Evolutionary conservation across 2,888 invertebrate species (phyloP).

Genomic region (Sthenelais limicola): DNA sequence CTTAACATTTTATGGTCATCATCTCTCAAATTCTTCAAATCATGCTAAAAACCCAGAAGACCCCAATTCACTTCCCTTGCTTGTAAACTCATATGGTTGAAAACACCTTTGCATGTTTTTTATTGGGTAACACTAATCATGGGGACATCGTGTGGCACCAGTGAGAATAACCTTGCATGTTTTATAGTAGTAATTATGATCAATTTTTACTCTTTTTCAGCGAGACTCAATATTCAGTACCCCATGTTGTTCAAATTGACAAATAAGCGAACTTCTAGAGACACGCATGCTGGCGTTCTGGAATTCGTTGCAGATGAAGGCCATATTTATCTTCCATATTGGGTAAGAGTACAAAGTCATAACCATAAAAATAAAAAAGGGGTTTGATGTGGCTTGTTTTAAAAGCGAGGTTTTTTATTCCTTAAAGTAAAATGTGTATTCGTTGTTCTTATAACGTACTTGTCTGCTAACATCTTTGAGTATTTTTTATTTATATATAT

Average conservation of each 20-base stretch:
- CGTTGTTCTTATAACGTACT: not conserved
- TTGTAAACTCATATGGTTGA: too few relatives aligned
- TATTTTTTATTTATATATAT: too few relatives aligned
- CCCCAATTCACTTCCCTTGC: too few relatives aligned
- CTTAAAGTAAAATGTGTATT: not conserved
- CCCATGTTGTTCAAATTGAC: conserved; percentile 98
- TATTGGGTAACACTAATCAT: too few relatives aligned
- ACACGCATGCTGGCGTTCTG: conserved; percentile 95
- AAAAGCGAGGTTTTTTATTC: not conserved
- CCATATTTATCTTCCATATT: conserved; percentile 80
- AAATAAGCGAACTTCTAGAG: conserved; percentile 84
- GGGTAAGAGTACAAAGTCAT: conserved; percentile 27
- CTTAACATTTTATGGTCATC: too few relatives aligned
- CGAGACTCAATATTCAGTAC: conserved; percentile 96
- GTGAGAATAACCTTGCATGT: too few relatives aligned
- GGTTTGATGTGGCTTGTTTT: conserved; percentile 1
- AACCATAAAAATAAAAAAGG: not conserved
- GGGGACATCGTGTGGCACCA: too few relatives aligned
- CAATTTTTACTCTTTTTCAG: conserved; percentile 77
- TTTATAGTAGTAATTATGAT: too few relatives aligned
- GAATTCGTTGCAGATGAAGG: conserved; percentile 99
- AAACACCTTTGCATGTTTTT: too few relatives aligned
- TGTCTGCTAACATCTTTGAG: not conserved
- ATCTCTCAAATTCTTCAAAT: too few relatives aligned
- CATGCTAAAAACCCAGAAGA: too few relatives aligned